Conservation (phyloP, 2,888 invertebrate species). For the Sycophila texana region DNA sequence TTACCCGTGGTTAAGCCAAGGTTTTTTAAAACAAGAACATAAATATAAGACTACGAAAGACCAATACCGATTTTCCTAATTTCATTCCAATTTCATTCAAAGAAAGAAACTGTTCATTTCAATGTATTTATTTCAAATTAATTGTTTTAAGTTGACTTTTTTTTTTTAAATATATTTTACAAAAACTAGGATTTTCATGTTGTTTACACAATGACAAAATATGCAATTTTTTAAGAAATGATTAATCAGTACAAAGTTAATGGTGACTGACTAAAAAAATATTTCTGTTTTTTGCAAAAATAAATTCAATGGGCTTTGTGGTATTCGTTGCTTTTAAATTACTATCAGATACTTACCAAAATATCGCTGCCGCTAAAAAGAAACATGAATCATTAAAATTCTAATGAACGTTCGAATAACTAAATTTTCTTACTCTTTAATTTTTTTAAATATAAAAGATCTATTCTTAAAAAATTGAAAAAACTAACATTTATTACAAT, state of each 20-base stretch:
- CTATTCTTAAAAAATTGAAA: background rate
- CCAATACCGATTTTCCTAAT: constrained; percentile 31
- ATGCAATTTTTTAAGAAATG: background rate
- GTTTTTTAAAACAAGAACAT: constrained; percentile 30
- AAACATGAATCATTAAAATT: constrained; percentile 19
- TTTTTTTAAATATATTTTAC: background rate
- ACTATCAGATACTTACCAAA: constrained; percentile 35
- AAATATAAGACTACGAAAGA: constrained; percentile 37
- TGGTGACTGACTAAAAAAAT: background rate
- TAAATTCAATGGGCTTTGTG: constrained; percentile 22
- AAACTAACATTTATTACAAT: constrained; percentile 18
- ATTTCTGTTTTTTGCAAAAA: constrained; percentile 6
- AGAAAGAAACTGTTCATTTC: background rate
- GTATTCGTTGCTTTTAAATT: constrained; percentile 14
- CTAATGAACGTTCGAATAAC: constrained; percentile 2
- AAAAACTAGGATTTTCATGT: no score
- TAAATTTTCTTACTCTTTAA: background rate
- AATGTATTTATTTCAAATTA: no score
- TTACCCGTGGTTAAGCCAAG: constrained; percentile 45
- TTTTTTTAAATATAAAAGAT: constrained; percentile 20
- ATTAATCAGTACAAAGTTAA: background rate
- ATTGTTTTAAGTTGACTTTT: background rate
- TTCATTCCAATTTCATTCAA: constrained; percentile 30
- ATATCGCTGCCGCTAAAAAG: constrained; percentile 27
- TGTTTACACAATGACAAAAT: no score